Base-by-base conservation (phyloP, 2,113 vertebrate genomes). In the Heterotis niloticus region DNA sequence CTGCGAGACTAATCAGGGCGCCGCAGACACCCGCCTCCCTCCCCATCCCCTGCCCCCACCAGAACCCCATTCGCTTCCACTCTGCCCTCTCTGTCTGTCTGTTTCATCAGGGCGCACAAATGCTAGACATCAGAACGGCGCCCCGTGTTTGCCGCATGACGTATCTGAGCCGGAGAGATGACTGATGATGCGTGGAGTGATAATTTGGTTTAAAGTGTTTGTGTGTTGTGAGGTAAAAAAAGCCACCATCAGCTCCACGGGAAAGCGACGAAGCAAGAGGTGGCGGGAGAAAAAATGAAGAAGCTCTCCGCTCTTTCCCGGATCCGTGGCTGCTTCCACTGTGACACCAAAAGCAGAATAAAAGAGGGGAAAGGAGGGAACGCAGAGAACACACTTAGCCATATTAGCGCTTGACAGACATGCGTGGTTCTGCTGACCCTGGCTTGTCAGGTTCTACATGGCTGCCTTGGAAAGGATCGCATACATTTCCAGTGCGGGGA, bases 1-100 rank as follows among this genome's bases (percentile, higher is more conserved):
- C 89, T 84, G 81, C 26, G 88, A 82, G 86, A 86, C 87, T 88
- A 90, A 90, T 92, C 90, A 87, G 89, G 87, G 77, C 83, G 80
- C 82, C 1, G 0, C 64, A 66, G 75, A 83, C 80, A 60, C 62
- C 52, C 52, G 23, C 16, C 3, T 52, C 11, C 23, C 34, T 18
- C 34, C 29, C 51, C 24, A 14, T 10, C 26, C 70, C 70, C 44
- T 51, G 34, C 11, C 44, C 34, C 34, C 34, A 44, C 34, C 34
- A 44, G 14, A 17, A 28, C 10, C 74, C 59, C 74, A 57, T 23
- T 52, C 44, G 26, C 73, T 23, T 26, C 16, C 78, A 29, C 24
- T 16, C 70, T 56, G 44, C n/a, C 23, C 70, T 54, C 60, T 59
- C 44, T 79, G 57, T 74, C 78, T 79, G 68, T 79, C 69, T 64